A percentile compares a stretch with the other conserved stretches of the same genome.
Conservation (phyloP, 1,140 invertebrate species). For the Listronotus oregonensis region DNA sequence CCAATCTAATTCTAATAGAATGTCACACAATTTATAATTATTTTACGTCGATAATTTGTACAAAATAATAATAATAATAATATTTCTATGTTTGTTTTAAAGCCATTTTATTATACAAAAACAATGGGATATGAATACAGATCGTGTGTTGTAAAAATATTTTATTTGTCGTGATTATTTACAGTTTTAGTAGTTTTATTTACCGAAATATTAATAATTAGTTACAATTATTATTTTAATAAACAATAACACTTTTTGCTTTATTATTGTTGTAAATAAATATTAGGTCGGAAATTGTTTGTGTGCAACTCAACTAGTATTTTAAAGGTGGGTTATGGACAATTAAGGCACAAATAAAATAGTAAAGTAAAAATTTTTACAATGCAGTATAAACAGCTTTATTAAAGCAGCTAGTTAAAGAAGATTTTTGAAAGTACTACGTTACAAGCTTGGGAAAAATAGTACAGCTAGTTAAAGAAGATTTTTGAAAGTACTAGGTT, state of each 20-base stretch:
- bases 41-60: not conserved
- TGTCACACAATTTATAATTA: not conserved
- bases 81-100: conserved; percentile 4
- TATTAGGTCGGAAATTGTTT: too few species aligned
- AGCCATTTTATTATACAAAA: not conserved
- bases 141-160: conserved; percentile 8
- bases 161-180: conserved; percentile 8
- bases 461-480: too few species aligned
- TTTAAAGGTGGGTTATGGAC: too few species aligned
- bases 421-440: too few species aligned
- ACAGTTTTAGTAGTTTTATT: conserved; percentile 11
- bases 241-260: not conserved
- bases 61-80: not conserved
- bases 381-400: too few species aligned
- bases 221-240: conserved; percentile 2
- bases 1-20: not conserved
- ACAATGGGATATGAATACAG: not conserved
- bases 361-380: too few species aligned
- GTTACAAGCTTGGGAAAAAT: too few species aligned
- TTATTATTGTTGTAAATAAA: not conserved
- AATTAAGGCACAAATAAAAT: too few species aligned
- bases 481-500: too few species aligned
- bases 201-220: not conserved
- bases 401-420: too few species aligned
- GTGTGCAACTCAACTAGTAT: too few species aligned